These are phyloP conservation scores for Cerceris rybyensis DNA, from an alignment of 2,888 invertebrate genomes.

Conservation along the genomic window DNA sequence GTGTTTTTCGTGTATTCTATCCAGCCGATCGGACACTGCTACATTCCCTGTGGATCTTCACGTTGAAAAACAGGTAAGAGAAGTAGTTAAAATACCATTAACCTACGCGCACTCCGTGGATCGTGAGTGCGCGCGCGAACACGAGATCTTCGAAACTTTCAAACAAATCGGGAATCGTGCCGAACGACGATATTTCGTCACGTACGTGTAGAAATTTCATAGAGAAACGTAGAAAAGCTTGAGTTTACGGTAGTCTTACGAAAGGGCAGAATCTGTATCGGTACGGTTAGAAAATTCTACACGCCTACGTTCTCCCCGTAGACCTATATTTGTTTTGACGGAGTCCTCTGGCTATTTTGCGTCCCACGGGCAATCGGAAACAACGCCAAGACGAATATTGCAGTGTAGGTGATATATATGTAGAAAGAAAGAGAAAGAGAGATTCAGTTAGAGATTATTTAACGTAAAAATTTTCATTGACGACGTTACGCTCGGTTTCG, in stretches of 20 bases:
- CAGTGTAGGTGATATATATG: conserved; percentile 30
- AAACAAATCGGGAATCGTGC: background rate
- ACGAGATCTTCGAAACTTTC: conserved; percentile 47
- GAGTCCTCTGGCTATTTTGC: conserved; percentile 46
- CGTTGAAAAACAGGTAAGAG: conserved; percentile 56
- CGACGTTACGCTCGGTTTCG: no score
- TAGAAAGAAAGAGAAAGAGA: background rate
- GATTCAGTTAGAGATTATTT: background rate
- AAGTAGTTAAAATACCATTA: conserved; percentile 24
- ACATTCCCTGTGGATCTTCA: conserved; percentile 63
- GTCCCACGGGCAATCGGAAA: conserved; percentile 47
- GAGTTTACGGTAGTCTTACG: conserved; percentile 29
- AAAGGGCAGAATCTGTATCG: conserved; percentile 34
- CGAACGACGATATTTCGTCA: background rate
- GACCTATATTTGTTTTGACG: conserved; percentile 65
- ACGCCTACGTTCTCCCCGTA: conserved; percentile 55
- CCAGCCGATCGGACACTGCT: conserved; percentile 52
- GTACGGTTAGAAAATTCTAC: conserved; percentile 46
- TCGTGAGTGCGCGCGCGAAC: conserved; percentile 46
- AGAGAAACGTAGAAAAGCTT: background rate
- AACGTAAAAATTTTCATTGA: no score
- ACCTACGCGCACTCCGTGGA: conserved; percentile 35
- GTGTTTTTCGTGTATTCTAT: conserved; percentile 66
- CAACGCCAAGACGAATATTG: conserved; percentile 28
- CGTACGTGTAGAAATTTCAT: background rate